Evolutionary conservation across 2,113 vertebrate genomes (phyloP), one percentile per base, ranked within the genome.

Genomic region (Muntiacus muntjak): DNA sequence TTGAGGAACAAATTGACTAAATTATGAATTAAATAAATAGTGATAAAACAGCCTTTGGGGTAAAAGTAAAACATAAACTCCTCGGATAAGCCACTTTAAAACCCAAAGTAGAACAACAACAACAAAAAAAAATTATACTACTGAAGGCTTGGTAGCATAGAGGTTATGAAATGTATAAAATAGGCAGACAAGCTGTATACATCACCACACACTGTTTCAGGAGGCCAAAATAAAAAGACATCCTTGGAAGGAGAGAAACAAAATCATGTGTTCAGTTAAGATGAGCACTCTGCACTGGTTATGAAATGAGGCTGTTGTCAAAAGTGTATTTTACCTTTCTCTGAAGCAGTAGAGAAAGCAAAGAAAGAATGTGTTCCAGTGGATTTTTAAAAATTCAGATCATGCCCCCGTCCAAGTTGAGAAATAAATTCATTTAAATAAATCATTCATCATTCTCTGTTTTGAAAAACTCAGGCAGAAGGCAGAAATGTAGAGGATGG

Each of bases 321-420:
- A 58, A 97, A 91, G 13, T 71, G 52, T 58, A 57, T 26, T 97
- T 96, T 96, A 78, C 88, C 78, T 85, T 85, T 94, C n/a, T 92
- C 71, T 85, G 47, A 21, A 54, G 40, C 17, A 15, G 96, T 86
- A 89, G 50, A 87, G 71, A 95, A 97, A 95, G 95, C 0, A 4
- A 97, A 97, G 3, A 1, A 74, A 91, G 93, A 97, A 97, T 95
- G 95, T 92, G 92, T 97, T 96, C 96, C 74, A 76, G 87, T 96
- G 79, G 96, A 95, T 96, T 98, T 98, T 98, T 97, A 96, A 98
- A 98, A 97, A 97, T 98, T 95, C 89, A 97, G 97, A 98, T 97
- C 97, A 60, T 97, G 98, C 89, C 17, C 62, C 95, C 88, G 97
- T 94, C 96, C 50, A 97, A 94, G 81, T 97, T 98, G 92, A 93